Base-by-base conservation (phyloP, 2,113 vertebrate species). In the Ahaetulla prasina region DNA sequence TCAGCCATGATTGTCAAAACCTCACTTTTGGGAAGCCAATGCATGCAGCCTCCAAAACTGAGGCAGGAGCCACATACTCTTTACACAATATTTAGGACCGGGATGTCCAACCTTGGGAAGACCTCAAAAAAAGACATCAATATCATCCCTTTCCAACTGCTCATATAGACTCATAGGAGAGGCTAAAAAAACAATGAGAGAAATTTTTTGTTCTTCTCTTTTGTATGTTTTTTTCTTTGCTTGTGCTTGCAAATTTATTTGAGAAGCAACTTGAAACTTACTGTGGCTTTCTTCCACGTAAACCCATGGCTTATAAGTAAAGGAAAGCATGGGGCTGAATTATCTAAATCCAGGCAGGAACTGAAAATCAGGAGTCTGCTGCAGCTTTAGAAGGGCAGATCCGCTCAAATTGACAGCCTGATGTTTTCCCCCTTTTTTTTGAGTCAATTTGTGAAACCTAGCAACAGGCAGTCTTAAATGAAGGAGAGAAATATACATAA, bases 351-450 rank as follows among this genome's bases (percentile, higher is more conserved):
- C 16, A 88, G 30, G 60, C 47, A 85, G 43, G 45, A 88, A 30
- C 27, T 27, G 43, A 89, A 93, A 92, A 94, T 54, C 16, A 53
- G 80, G 8, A 90, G 0, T 93, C 11, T 85, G 8, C 3, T 91
- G 92, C 8, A 93, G 88, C 74, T 92, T 91, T 55, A 50, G 90
- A 87, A 92, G 16, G 50, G 14, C 47, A 0, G 0, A 74, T 92
- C 85, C 87, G 5, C 12, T 94, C 50, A 93, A 45, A 49, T 14
- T 92, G 85, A 27, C 2, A 91, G 85, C 86, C 39, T 92, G 47
- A 92, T 84, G 43, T 93, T 94, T 91, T 68, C 22, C 2, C 2
- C 30, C 68, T 92, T 90, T 92, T 91, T 16, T 47, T 3, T 90
- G 47, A 94, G 27, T 47, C 39, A 90, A 2, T 84, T 93, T 90